Evolutionary conservation across 2,113 vertebrate genomes (phyloP).

Genomic region (Callocephalon fimbriatum): DNA sequence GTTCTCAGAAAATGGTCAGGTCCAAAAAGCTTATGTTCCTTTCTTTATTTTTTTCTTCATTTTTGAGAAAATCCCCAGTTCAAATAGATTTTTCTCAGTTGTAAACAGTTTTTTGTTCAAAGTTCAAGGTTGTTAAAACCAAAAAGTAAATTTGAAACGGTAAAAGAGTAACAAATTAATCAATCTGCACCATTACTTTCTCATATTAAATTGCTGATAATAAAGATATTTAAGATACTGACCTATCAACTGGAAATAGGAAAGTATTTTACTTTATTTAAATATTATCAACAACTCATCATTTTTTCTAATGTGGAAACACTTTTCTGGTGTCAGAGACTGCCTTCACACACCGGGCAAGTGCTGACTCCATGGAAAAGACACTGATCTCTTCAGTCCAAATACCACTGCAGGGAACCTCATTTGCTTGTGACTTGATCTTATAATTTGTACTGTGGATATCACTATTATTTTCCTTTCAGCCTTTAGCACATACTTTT

Average conservation of each 20-base stretch:
- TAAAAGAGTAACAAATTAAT: not conserved
- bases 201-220: not conserved
- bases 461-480: not conserved
- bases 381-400: not conserved
- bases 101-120: not conserved
- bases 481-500: not conserved
- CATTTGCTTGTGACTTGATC: not conserved
- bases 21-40: not conserved
- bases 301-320: not conserved
- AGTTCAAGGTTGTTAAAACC: not conserved
- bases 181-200: not conserved
- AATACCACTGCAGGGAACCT: too few species aligned
- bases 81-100: not conserved
- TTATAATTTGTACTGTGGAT: not conserved
- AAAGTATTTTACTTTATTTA: not conserved
- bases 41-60: not conserved
- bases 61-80: not conserved
- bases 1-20: not conserved
- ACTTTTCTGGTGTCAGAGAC: not conserved
- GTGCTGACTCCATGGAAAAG: not conserved
- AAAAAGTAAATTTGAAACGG: not conserved
- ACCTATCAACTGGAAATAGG: not conserved
- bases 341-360: not conserved
- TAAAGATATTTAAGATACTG: not conserved
- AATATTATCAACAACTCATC: not conserved